Evolutionary conservation across 2,797 vertebrate species (phyloP).

Genomic region (Lindbergichthys nudifrons): DNA sequence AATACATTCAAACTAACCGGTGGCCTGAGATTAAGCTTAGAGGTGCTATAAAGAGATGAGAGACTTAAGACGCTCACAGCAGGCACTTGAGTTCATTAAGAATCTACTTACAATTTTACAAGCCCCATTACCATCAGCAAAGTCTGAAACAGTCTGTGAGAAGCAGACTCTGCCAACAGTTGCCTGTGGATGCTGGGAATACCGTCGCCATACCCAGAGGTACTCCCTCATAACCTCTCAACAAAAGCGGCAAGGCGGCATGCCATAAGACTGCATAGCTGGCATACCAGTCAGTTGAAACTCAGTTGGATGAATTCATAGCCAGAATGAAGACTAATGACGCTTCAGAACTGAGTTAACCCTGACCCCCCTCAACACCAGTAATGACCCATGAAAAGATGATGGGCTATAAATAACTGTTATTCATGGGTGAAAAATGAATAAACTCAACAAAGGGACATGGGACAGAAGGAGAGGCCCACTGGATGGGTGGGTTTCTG

Average conservation of each 20-base stretch:
- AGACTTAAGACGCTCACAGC: slow-evolving; percentile 36
- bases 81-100: slow-evolving; percentile 24
- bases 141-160: slow-evolving; percentile 16
- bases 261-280: slow-evolving; percentile 56
- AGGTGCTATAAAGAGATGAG: slow-evolving; percentile 51
- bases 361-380: slow-evolving; percentile 18
- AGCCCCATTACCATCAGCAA: slow-evolving; percentile 22
- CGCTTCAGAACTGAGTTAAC: slow-evolving; percentile 17
- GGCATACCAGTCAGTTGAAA: slow-evolving; percentile 59
- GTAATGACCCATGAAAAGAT: slow-evolving; percentile 41
- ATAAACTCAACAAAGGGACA: slow-evolving; percentile 40
- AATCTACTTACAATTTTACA: slow-evolving; percentile 29
- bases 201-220: slow-evolving; percentile 48
- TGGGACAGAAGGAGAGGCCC: slow-evolving; percentile 9
- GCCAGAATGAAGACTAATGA: slow-evolving; percentile 59
- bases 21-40: slow-evolving; percentile 40
- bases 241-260: slow-evolving; percentile 43
- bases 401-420: slow-evolving; percentile 62
- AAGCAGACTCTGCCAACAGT: slow-evolving; percentile 47
- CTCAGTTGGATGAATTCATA: slow-evolving; percentile 51
- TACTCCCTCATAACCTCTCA: slow-evolving; percentile 47
- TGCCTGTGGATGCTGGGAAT: slow-evolving; percentile 51
- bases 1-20: slow-evolving; percentile 10
- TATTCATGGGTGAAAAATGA: slow-evolving; percentile 59
- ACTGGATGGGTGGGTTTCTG: slow-evolving; percentile 21